Base-by-base conservation (phyloP, 2,888 invertebrate genomes). In the Tenthredo distinguenda region DNA sequence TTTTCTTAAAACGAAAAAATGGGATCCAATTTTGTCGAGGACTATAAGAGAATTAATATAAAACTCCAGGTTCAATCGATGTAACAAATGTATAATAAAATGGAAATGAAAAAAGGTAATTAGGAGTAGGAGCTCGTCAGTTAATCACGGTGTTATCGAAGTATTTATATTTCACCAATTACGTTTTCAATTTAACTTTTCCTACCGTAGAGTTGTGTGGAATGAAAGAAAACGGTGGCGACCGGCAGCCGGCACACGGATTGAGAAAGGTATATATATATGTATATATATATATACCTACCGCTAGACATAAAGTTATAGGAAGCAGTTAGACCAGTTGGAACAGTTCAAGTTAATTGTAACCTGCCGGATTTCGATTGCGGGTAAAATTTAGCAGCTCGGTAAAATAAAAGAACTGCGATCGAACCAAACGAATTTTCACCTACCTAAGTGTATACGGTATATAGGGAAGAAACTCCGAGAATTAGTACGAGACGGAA, bases 291-390 rank as follows among this genome's bases (percentile, higher is more conserved):
- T 26, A 26, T 26, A 26, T 31, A 55, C 31, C 9, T 50, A n/a
- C 1, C n/a, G n/a, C n/a, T 77, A 34, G 40, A 62, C 21, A 62
- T 26, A 62, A 81, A 81, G 81, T 62, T 81, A 62, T 81, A 62
- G 58, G 81, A n/a, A 62, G 81, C 81, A 62, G 81, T 81, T 81
- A 81, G 37, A 81, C 58, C 81, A 62, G 40, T 81, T 81, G 81
- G 62, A 81, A 62, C 81, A 81, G 62, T 81, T 81, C 58, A 62
- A 50, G 81, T 81, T 81, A 81, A 81, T 81, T 81, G 81, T 81
- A 62, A 81, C 62, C 81, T 62, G 79, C 58, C 79, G 62, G 79
- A 62, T 81, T 58, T 81, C 79, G 81, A 81, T 81, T 81, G 81
- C 81, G 58, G 81, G 62, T 81, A 81, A 81, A 62, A 81, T 81